Conservation (phyloP, 2,888 invertebrate species). For the Abrostola tripartita region DNA sequence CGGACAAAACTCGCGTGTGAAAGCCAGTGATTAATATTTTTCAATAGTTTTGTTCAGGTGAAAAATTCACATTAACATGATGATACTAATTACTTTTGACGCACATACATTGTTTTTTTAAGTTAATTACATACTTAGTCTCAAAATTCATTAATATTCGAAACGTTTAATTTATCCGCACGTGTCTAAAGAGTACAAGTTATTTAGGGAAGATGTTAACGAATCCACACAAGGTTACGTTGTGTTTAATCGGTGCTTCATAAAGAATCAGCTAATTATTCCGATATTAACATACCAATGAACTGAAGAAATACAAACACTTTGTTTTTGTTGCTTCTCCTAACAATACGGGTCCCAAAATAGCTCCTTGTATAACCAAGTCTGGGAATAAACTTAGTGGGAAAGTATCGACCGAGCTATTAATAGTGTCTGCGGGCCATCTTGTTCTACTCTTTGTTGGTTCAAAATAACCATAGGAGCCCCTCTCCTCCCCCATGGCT, state of each 20-base stretch:
- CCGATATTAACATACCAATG: constrained; percentile 20
- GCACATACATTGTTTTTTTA: no score
- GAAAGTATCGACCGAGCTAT: constrained; percentile 79
- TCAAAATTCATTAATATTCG: neutral
- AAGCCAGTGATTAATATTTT: neutral
- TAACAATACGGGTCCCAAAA: constrained; percentile 71
- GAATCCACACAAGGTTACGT: constrained; percentile 23
- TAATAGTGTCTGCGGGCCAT: constrained; percentile 69
- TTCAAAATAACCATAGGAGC: constrained; percentile 74
- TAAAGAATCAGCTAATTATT: constrained; percentile 15
- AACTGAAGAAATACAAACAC: constrained; percentile 22
- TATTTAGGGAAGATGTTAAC: constrained; percentile 15
- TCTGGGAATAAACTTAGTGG: constrained; percentile 75
- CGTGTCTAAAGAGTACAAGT: constrained; percentile 15
- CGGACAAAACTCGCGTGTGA: no score
- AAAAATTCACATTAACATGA: no score
- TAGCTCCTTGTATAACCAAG: constrained; percentile 76
- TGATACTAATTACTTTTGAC: no score
- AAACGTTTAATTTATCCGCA: constrained; percentile 5
- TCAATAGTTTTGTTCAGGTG: no score
- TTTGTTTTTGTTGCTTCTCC: constrained; percentile 50
- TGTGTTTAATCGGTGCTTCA: constrained; percentile 7
- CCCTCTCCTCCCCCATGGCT: constrained; percentile 60
- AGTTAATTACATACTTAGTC: no score
- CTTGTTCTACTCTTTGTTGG: constrained; percentile 79